Percentiles rank a stretch among this genome's conserved stretches.
Conservation (phyloP, 2,113 vertebrate species). For the Dolichotis patagonum region DNA sequence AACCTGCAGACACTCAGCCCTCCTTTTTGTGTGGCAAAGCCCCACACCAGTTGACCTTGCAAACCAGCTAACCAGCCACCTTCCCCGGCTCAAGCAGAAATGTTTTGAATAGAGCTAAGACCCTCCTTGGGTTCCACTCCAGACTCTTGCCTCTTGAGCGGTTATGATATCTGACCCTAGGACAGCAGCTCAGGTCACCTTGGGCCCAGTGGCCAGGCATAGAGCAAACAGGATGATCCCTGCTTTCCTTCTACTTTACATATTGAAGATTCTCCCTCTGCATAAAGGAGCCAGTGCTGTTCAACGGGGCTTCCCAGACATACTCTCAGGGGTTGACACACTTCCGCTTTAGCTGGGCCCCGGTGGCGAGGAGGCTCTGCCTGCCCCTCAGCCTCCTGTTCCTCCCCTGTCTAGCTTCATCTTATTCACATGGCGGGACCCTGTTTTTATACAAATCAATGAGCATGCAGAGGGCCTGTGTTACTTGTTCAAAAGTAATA, state of each 20-base stretch:
- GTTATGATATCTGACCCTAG: background rate
- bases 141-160: background rate
- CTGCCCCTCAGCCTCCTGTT: background rate
- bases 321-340: conserved; percentile 39
- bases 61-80: background rate
- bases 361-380: background rate
- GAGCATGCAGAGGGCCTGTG: background rate
- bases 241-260: background rate
- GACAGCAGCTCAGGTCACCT: background rate
- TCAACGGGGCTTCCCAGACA: background rate
- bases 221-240: background rate
- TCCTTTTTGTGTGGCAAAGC: background rate
- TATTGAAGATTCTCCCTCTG: background rate
- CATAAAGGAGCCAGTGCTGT: background rate
- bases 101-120: conserved; percentile 8
- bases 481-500: background rate
- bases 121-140: background rate
- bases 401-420: background rate
- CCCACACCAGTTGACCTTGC: background rate
- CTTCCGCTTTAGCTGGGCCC: conserved; percentile 26
- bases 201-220: background rate
- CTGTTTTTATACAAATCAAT: background rate
- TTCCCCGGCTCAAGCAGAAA: background rate
- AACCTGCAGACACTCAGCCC: background rate
- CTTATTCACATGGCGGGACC: background rate